Evolutionary conservation across 2,113 vertebrate species (phyloP), one percentile per base, ranked within the genome.

Genomic region (Mus pahari): DNA sequence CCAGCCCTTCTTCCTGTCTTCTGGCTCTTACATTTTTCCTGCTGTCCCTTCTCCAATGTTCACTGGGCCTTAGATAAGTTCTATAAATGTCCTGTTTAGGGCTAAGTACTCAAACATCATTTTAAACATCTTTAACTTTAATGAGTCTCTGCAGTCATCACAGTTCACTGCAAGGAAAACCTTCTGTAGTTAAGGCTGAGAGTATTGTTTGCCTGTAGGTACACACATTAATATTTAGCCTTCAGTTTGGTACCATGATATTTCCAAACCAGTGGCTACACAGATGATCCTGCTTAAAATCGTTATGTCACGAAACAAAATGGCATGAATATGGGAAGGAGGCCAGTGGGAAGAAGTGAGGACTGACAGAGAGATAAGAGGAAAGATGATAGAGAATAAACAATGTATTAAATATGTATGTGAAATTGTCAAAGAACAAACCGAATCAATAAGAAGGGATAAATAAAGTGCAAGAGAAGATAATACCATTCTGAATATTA

Each of bases 401-500:
- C 60, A 11, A 7, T 66, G 24, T 45, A 66, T 42, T 66, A 86
- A 48, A 48, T 86, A 48, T 26, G 26, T 86, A 62, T 66, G 31
- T 86, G 42, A 83, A 60, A 66, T 66, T 66, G 17, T 84, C 60
- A 86, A 48, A 66, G 26, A 86, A 86, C 82, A 86, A 86, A 66
- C 45, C 66, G 26, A 86, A 86, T 33, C 17, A 86, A 86, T 66
- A 66, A 45, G 66, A 33, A 66, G 60, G 60, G 66, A 66, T 66
- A 86, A 86, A 86, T 86, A 86, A 84, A 86, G 82, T 62, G 39
- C 81, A 84, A 64, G 39, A 2, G 58, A 60, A 64, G 24, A 39
- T 83, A 83, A 62, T 83, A 39, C 55, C 77, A 78, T 96, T 90
- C 64, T 90, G 53, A 90, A 62, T 64, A 77, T 91, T 45, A 96